Percentiles rank a stretch among this genome's conserved stretches.
Evolutionary conservation across 1,140 invertebrate species (phyloP).

Genomic region (Eumeta japonica): DNA sequence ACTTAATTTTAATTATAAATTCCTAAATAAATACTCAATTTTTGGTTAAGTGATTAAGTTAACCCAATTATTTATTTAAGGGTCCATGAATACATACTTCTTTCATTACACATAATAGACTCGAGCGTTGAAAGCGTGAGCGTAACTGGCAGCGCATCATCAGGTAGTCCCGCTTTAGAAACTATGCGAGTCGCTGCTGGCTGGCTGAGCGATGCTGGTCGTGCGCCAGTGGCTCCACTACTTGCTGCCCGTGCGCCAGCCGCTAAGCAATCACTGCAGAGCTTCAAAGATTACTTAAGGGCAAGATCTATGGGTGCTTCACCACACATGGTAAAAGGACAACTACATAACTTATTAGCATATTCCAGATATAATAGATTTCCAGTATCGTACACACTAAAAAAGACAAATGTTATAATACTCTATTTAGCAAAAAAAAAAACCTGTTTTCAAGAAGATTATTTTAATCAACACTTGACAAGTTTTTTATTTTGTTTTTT

Average conservation of each 20-base stretch:
- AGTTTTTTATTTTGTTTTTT: constrained; percentile 6
- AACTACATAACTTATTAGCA: neutral
- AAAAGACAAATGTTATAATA: too few species aligned
- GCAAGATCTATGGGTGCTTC: constrained; percentile 45
- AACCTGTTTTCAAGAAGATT: too few species aligned
- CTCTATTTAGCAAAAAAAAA: too few species aligned
- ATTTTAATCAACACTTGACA: too few species aligned
- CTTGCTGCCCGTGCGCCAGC: constrained; percentile 78
- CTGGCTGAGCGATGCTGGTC: constrained; percentile 81
- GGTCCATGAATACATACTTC: neutral
- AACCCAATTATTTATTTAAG: too few species aligned
- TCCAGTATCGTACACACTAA: too few species aligned
- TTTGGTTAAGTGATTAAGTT: too few species aligned
- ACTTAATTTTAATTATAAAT: too few species aligned
- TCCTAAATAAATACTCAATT: too few species aligned
- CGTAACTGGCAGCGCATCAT: constrained; percentile 50
- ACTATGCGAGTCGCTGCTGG: constrained; percentile 77
- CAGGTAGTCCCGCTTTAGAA: constrained; percentile 65
- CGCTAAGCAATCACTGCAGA: constrained; percentile 73
- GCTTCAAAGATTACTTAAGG: constrained; percentile 79
- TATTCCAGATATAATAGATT: too few species aligned
- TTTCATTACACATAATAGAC: constrained; percentile 22
- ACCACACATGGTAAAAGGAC: constrained; percentile 9
- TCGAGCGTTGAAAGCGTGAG: constrained; percentile 52
- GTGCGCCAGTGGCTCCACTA: constrained; percentile 76